Conservation (phyloP, 2,888 invertebrate genomes). For the Rapana venosa region DNA sequence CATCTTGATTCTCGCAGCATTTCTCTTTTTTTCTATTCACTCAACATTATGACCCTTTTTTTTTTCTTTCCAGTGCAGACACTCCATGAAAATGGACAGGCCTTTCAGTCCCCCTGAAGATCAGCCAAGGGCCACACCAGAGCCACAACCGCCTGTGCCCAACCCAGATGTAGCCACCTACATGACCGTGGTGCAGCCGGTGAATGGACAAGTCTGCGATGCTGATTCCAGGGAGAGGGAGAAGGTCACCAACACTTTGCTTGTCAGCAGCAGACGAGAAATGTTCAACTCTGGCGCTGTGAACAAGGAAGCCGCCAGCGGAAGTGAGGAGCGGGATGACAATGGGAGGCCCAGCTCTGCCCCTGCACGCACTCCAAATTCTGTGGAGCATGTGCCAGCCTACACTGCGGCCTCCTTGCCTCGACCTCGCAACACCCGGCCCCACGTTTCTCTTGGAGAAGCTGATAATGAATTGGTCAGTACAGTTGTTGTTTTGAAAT, state of each 20-base stretch:
- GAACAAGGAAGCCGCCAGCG: not conserved
- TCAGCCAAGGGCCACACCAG: slow-evolving; percentile 1
- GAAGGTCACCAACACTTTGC: not conserved
- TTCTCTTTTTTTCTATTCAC: not conserved
- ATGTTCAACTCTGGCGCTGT: not conserved
- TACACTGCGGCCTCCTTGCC: not conserved
- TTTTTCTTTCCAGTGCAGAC: slow-evolving; percentile 4
- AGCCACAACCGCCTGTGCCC: not conserved
- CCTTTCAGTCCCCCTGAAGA: slow-evolving; percentile 19
- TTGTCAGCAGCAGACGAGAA: not conserved
- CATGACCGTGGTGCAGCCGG: slow-evolving; percentile 25
- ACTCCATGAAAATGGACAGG: not conserved
- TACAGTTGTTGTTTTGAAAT: not conserved
- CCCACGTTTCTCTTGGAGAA: not conserved
- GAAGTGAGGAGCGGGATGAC: not conserved
- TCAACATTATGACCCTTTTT: no score
- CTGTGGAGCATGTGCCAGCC: slow-evolving; percentile 24
- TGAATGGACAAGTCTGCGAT: slow-evolving; percentile 16
- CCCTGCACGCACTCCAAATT: slow-evolving; percentile 52
- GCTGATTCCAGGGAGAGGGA: slow-evolving; percentile 25
- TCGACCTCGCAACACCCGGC: slow-evolving; percentile 18
- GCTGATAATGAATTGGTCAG: not conserved
- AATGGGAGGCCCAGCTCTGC: slow-evolving; percentile 49
- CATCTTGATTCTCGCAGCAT: not conserved
- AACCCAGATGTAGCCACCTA: not conserved